Conservation (phyloP, 2,888 invertebrate species). For the Enoplolaimus lenunculus region DNA sequence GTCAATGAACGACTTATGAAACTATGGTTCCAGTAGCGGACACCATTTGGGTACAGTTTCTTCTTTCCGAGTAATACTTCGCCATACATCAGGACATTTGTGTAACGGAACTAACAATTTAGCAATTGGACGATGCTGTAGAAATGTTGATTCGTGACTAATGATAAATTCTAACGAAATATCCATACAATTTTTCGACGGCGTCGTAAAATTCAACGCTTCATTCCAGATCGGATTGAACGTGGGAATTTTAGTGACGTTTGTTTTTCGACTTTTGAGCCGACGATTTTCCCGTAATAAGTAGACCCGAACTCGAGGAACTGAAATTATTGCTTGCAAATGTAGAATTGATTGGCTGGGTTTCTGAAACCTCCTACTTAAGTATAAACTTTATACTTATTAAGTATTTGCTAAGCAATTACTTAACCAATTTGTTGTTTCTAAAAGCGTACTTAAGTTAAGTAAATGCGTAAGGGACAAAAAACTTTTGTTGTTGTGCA, state of each 20-base stretch:
- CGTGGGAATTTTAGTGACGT: constrained; percentile 30
- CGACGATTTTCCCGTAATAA: constrained; percentile 24
- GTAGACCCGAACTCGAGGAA: constrained; percentile 30
- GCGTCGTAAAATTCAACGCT: constrained; percentile 33
- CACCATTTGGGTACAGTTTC: constrained; percentile 38
- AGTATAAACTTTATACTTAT: no score
- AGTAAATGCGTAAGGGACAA: no score
- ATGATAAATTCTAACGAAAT: constrained; percentile 34
- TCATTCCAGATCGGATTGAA: constrained; percentile 36
- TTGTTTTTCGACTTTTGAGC: constrained; percentile 30
- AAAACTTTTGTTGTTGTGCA: no score
- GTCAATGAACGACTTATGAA: no score
- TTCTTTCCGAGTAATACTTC: constrained; percentile 37
- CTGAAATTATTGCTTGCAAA: no score
- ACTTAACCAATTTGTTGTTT: no score
- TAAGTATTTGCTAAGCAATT: no score
- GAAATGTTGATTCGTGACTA: constrained; percentile 34
- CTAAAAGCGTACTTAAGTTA: no score
- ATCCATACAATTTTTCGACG: constrained; percentile 34
- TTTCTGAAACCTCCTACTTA: no score
- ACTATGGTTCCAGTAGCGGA: constrained; percentile 31
- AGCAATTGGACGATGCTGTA: constrained; percentile 32
- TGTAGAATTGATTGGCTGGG: no score
- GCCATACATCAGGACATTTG: constrained; percentile 37
- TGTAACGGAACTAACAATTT: constrained; percentile 34